phyloP scores from a whole-genome alignment of 53 echinoderm and acorn worm genomes.

The Paracentrotus lividus region DNA sequence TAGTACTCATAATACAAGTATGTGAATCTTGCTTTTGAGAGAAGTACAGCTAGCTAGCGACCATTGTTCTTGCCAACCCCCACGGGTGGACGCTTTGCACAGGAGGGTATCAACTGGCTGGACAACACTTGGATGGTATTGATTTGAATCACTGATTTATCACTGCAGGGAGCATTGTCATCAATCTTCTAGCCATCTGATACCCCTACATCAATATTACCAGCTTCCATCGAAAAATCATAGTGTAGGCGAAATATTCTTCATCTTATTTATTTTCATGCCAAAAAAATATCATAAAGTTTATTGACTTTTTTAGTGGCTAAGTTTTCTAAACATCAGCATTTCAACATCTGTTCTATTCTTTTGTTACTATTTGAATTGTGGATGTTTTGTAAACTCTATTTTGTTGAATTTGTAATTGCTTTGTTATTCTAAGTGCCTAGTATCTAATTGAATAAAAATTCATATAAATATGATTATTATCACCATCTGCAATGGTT shows the following conservation, averaged over 20 bases:
- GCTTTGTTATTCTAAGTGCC: no score
- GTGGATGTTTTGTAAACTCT: no score
- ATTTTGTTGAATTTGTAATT: no score
- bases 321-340: not conserved
- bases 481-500: not conserved
- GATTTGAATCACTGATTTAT: constrained; percentile 35
- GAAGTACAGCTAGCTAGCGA: not conserved
- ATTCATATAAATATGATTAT: no score
- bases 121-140: constrained; percentile 9
- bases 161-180: constrained; percentile 14
- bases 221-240: not conserved
- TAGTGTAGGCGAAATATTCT: not conserved
- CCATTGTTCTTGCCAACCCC: not conserved
- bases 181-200: not conserved
- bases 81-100: not conserved
- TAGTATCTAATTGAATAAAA: no score
- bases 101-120: not conserved
- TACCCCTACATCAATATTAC: not conserved
- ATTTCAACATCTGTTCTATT: no score
- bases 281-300: not conserved
- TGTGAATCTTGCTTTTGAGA: not conserved
- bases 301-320: not conserved
- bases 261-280: not conserved
- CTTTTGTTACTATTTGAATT: no score
- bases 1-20: not conserved